phyloP scores from a whole-genome alignment of 2,888 invertebrate genomes.

The Diachrysia chrysitis region DNA sequence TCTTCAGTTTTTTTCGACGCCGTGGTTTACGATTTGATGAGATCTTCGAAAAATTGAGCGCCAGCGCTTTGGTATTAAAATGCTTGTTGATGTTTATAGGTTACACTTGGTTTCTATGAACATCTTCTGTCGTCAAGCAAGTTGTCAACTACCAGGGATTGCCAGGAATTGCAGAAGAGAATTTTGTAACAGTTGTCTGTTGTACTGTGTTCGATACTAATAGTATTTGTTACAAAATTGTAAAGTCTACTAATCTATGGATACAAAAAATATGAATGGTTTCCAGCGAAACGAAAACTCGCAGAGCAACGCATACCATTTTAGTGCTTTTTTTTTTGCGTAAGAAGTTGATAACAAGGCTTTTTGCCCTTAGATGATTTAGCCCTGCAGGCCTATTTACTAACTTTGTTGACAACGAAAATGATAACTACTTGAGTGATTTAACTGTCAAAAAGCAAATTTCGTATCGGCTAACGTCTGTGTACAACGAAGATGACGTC shows the following conservation, averaged over 20 bases:
- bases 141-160: constrained; percentile 22
- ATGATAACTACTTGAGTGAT: too few species aligned
- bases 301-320: constrained; percentile 46
- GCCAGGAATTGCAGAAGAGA: constrained; percentile 8
- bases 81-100: constrained; percentile 52
- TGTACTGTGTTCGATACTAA: constrained; percentile 2
- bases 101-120: constrained; percentile 52
- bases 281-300: constrained; percentile 36
- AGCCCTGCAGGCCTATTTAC: not conserved
- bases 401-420: too few species aligned
- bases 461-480: too few species aligned
- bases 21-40: constrained; percentile 74
- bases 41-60: constrained; percentile 56
- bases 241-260: constrained; percentile 41
- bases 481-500: too few species aligned
- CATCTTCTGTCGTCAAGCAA: constrained; percentile 38
- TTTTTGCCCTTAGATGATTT: constrained; percentile 14
- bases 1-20: constrained; percentile 79
- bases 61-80: constrained; percentile 58
- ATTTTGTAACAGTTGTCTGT: constrained; percentile 22
- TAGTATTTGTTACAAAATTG: constrained; percentile 28
- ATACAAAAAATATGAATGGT: constrained; percentile 40
- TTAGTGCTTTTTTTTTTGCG: constrained; percentile 19
- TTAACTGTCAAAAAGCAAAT: too few species aligned
- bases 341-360: constrained; percentile 1